phyloP scores from a whole-genome alignment of 2,888 invertebrate species.

The Mesorhabditis sp. region DNA sequence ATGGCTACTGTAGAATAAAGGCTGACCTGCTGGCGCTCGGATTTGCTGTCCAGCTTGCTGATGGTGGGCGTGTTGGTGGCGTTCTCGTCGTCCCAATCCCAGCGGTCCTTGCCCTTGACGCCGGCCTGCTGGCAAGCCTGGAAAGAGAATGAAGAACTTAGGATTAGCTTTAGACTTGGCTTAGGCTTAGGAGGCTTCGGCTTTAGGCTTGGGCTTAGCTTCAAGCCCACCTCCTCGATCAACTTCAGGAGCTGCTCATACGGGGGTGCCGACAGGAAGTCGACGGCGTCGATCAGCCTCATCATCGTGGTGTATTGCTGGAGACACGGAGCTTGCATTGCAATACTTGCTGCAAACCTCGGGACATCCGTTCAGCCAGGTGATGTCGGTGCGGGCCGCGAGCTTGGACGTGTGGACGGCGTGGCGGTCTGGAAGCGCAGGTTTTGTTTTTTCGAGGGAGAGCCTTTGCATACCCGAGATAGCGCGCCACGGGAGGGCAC shows the following conservation, averaged over 20 bases:
- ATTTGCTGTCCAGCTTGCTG: too few species aligned
- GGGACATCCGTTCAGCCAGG: not conserved
- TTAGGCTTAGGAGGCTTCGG: too few species aligned
- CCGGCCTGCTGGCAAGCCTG: constrained; percentile 26
- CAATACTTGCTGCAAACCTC: not conserved
- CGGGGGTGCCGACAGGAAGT: constrained; percentile 36
- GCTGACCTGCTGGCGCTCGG: too few species aligned
- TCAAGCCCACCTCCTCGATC: constrained; percentile 26
- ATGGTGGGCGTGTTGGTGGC: constrained; percentile 27
- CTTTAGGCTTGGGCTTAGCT: too few species aligned
- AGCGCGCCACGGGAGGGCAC: constrained; percentile 41
- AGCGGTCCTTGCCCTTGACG: constrained; percentile 26
- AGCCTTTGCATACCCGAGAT: constrained; percentile 19
- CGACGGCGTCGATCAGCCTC: constrained; percentile 34
- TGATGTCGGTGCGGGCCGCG: not conserved
- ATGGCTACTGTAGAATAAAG: too few species aligned
- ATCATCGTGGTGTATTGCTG: constrained; percentile 34
- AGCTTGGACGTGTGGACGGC: not conserved
- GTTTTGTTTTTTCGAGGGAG: too few species aligned
- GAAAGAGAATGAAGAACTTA: not conserved
- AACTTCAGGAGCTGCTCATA: constrained; percentile 33
- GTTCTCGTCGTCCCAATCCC: constrained; percentile 42
- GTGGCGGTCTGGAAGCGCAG: not conserved
- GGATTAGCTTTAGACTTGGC: too few species aligned
- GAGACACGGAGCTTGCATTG: constrained; percentile 28